Evolutionary conservation across 2,888 invertebrate genomes (phyloP), one percentile per base, ranked within the genome.

Genomic region (Macroteleia sp.): DNA sequence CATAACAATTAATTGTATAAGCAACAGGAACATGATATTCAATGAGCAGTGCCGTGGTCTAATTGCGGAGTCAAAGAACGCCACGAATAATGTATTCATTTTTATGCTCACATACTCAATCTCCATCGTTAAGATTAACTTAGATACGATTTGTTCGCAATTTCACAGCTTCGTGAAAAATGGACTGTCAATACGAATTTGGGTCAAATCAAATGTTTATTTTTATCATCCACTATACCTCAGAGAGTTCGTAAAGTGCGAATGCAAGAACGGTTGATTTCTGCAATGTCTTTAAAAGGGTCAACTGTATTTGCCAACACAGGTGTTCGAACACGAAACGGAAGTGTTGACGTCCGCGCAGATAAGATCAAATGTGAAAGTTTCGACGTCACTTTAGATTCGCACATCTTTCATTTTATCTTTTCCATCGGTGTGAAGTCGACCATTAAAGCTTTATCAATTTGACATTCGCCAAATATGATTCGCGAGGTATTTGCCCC

Each of bases 1-100:
- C 86, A 85, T 81, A 83, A 84, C 87, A 88, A 89, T 90, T 89
- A 89, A 89, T 90, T 88, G 79, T 79, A 86, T 85, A 85, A 88
- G 85, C 89, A 86, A 83, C 86, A 84, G 83, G 85, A 83, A 83
- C 84, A 86, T 85, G 87, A 87, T 87, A 87, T 87, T 88, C 86
- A 76, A 76, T 79, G 79, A 79, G 74, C 75, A 79, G 79, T 67
- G 44, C 71, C 59, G 57, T 59, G 79, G 71, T 75, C 79, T 75
- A 79, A 79, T 79, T 79, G 79, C 75, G 46, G 50, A 67, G 67
- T 71, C 75, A 46, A 71, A 79, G 66, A 75, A 71, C 57, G 25
- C 39, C 62, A 71, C 75, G 75, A 79, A 79, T 79, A 75, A 79
- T 73, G 71, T 64, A 81, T 85, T 84, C 83, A 85, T 86, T 87